These are phyloP conservation scores for Ectemnius continuus DNA, from an alignment of 2,888 invertebrate species.

Conservation along the genomic window DNA sequence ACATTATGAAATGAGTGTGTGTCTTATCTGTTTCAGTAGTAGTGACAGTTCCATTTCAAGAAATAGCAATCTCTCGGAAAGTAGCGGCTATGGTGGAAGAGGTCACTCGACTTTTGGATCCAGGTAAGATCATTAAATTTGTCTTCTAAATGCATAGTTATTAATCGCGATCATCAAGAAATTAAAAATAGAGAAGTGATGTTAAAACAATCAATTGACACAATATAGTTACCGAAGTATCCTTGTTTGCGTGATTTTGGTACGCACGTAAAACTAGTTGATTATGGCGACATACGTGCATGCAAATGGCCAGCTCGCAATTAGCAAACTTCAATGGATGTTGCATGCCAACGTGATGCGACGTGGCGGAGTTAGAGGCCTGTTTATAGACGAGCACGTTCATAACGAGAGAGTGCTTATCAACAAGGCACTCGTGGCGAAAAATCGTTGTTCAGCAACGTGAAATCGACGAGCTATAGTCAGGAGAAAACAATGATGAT, in stretches of 20 bases:
- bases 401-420: not conserved
- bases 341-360: conserved; percentile 30
- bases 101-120: conserved; percentile 82
- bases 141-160: not conserved
- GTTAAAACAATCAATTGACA: no score
- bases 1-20: no score
- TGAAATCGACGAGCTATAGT: no score
- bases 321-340: conserved; percentile 8
- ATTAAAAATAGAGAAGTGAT: no score
- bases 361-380: not conserved
- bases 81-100: conserved; percentile 88
- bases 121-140: conserved; percentile 77
- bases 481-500: no score
- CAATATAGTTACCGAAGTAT: no score
- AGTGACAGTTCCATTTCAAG: conserved; percentile 89
- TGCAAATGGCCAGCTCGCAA: not conserved
- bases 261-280: no score
- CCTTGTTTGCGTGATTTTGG: no score
- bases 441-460: no score
- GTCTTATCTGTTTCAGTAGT: conserved; percentile 58
- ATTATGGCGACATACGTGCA: not conserved
- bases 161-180: not conserved
- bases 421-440: no score
- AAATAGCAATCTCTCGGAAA: conserved; percentile 88
- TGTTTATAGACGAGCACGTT: not conserved